Evolutionary conservation across 2,797 vertebrate genomes (phyloP).

Genomic region (Arctocebus calabarensis): DNA sequence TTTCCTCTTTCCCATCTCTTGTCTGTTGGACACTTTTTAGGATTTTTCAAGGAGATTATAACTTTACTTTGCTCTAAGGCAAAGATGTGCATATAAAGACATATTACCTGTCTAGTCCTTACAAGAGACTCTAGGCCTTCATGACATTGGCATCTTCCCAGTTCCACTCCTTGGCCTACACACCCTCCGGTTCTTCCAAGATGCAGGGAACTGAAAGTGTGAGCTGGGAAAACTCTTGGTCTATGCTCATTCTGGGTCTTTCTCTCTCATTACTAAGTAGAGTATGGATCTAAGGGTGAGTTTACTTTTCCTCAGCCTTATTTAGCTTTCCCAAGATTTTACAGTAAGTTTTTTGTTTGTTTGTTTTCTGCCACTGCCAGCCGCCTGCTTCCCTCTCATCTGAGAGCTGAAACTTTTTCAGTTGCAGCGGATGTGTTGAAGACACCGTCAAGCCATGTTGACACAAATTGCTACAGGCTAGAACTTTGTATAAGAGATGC

Average conservation of each 20-base stretch:
- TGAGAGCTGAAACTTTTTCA: background rate
- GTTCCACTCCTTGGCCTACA: background rate
- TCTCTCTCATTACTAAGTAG: background rate
- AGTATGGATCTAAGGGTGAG: background rate
- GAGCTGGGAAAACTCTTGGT: background rate
- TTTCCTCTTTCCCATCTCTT: background rate
- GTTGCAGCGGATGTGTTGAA: background rate
- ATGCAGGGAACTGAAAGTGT: background rate
- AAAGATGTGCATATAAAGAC: background rate
- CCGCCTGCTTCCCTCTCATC: background rate
- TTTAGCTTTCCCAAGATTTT: background rate
- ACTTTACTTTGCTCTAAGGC: background rate
- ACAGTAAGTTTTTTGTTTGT: background rate
- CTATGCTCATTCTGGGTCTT: background rate
- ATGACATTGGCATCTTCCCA: background rate
- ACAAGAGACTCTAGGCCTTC: background rate
- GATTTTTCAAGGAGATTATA: background rate
- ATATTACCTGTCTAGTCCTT: background rate
- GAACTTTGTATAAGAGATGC: background rate
- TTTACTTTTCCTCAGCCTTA: constrained; percentile 9
- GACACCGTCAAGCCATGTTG: background rate
- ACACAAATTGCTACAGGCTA: background rate
- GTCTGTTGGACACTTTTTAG: background rate
- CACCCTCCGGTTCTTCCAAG: background rate
- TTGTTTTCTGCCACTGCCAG: background rate